Base-by-base conservation (phyloP, 2,113 vertebrate genomes). In the Dicaeum eximium region DNA sequence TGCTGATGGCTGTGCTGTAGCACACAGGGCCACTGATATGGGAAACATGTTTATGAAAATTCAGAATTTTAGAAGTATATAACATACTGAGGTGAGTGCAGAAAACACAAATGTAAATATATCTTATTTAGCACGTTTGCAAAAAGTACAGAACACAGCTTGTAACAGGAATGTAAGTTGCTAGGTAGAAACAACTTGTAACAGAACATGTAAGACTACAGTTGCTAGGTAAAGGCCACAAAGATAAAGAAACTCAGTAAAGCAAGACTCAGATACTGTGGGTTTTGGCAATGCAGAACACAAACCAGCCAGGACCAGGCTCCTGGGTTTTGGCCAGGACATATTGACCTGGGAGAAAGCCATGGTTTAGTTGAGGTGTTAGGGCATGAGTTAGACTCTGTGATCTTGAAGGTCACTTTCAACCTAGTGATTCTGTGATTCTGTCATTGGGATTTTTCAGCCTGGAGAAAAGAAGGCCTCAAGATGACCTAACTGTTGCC, bases 1-100 rank as follows among this genome's bases (percentile, higher is more conserved):
- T 37, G 53, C 38, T 35, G 45, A 27, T 9, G 22, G n/a, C 37
- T 5, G 1, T 6, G 6, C 2, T 18, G 7, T n/a, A 2, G 7
- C 10, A 60, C 18, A 30, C 4, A n/a, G 5, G 17, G 18, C 13
- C 75, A 57, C 13, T n/a, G 56, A 57, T n/a, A 57, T 1, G 9
- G 56, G 21, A n/a, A 57, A n/a, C 22, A 48, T n/a, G 33, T 23
- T 57, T n/a, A 57, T 23, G 56, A n/a, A n/a, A 57, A n/a, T 15
- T n/a, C 33, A n/a, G 13, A n/a, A n/a, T n/a, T 57, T 57, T 15
- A n/a, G 33, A 57, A 57, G 56, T 21, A 57, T 15, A n/a, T n/a
- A 23, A 57, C 10, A 2, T n/a, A 56, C 6, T 56, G 14, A 23
- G 21, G 56, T 1, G 1, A 15, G 15, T 25, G 15, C 15, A 58